These are phyloP conservation scores for Camponotus vicinus DNA, from an alignment of 1,140 invertebrate genomes.

Conservation along the genomic window DNA sequence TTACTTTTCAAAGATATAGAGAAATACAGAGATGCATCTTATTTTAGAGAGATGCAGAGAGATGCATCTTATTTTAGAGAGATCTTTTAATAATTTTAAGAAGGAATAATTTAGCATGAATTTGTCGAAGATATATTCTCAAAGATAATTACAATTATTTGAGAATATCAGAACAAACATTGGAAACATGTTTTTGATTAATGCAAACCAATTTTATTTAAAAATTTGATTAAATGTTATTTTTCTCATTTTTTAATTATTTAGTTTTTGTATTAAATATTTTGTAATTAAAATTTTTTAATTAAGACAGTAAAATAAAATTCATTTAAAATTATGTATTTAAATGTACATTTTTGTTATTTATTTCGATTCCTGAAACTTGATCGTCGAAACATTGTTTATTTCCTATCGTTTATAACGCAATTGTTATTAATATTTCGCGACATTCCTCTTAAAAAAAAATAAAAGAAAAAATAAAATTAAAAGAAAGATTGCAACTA, in stretches of 20 bases:
- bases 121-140: no score
- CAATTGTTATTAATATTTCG: not conserved
- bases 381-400: not conserved
- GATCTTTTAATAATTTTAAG: not conserved
- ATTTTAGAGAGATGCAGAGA: not conserved
- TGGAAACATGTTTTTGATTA: no score
- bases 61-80: not conserved
- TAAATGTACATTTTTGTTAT: not conserved
- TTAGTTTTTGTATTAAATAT: no score
- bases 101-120: no score
- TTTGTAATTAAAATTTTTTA: not conserved
- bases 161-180: no score
- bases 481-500: not conserved
- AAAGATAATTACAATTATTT: no score
- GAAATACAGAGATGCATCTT: not conserved
- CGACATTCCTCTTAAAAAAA: not conserved
- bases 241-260: no score
- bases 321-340: not conserved
- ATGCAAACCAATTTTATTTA: no score
- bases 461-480: not conserved
- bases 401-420: not conserved
- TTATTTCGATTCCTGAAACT: not conserved
- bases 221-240: no score
- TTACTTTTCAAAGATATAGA: not conserved
- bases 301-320: not conserved